These are phyloP conservation scores for Hylaeus anthracinus DNA, from an alignment of 1,140 invertebrate genomes.

Conservation along the genomic window DNA sequence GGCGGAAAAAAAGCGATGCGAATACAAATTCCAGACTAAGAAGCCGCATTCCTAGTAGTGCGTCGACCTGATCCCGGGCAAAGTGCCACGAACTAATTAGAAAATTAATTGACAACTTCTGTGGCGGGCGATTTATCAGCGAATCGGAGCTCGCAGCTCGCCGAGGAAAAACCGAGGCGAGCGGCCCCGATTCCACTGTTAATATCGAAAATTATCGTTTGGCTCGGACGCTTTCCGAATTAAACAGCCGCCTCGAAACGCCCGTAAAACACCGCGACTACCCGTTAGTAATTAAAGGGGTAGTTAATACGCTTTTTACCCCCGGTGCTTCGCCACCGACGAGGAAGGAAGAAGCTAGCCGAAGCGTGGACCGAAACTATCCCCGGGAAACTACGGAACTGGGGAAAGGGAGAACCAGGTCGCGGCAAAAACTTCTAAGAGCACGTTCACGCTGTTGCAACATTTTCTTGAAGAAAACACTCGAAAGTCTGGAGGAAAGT, in stretches of 20 bases:
- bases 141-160: neutral
- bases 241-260: conserved; percentile 25
- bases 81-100: conserved; percentile 56
- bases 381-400: neutral
- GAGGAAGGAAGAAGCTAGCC: neutral
- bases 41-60: conserved; percentile 29
- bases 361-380: neutral
- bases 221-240: conserved; percentile 41
- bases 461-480: neutral
- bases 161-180: neutral
- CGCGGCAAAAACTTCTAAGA: neutral
- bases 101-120: conserved; percentile 62
- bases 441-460: neutral
- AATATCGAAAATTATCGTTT: conserved; percentile 56
- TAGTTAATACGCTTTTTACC: conserved; percentile 60
- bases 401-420: neutral
- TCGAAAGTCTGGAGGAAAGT: too few species aligned
- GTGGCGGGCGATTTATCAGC: conserved; percentile 51
- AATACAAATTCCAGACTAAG: conserved; percentile 11
- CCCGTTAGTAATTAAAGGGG: conserved; percentile 53
- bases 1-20: neutral
- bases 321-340: neutral
- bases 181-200: conserved; percentile 26
- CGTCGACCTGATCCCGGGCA: conserved; percentile 19
- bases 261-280: conserved; percentile 48